Conservation (phyloP, 2,888 invertebrate genomes). For the Bugula neritina region DNA sequence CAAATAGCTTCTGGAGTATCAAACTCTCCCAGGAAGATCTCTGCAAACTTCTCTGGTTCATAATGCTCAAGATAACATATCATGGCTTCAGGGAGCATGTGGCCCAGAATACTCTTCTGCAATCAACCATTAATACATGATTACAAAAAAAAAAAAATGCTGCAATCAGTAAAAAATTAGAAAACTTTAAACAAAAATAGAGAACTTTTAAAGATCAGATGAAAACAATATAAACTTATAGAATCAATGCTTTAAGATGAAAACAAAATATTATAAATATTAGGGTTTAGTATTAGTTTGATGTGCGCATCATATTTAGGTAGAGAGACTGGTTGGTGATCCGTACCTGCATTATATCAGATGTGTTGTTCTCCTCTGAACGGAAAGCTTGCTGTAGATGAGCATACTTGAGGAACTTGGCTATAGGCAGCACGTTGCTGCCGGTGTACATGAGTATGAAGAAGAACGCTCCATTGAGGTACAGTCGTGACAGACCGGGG, state of each 20-base stretch:
- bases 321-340: too few relatives aligned
- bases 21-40: slow-evolving; percentile 81
- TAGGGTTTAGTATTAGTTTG: too few relatives aligned
- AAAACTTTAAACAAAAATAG: too few relatives aligned
- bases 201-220: neutral
- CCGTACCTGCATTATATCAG: slow-evolving; percentile 26
- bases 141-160: too few relatives aligned
- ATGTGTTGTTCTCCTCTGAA: slow-evolving; percentile 64
- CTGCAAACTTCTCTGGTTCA: slow-evolving; percentile 94
- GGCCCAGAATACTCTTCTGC: slow-evolving; percentile 85
- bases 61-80: slow-evolving; percentile 97
- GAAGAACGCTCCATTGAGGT: slow-evolving; percentile 91
- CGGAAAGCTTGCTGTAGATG: slow-evolving; percentile 93
- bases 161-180: too few relatives aligned
- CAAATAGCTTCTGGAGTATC: slow-evolving; percentile 99
- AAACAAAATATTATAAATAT: too few relatives aligned
- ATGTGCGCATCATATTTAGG: too few relatives aligned
- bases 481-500: slow-evolving; percentile 85
- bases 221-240: too few relatives aligned
- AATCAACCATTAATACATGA: slow-evolving; percentile 61
- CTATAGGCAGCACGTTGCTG: slow-evolving; percentile 91
- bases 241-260: too few relatives aligned
- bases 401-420: slow-evolving; percentile 84
- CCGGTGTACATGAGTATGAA: slow-evolving; percentile 98
- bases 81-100: slow-evolving; percentile 95